Evolutionary conservation across 2,888 invertebrate genomes (phyloP).

Genomic region (Melanophora roralis): DNA sequence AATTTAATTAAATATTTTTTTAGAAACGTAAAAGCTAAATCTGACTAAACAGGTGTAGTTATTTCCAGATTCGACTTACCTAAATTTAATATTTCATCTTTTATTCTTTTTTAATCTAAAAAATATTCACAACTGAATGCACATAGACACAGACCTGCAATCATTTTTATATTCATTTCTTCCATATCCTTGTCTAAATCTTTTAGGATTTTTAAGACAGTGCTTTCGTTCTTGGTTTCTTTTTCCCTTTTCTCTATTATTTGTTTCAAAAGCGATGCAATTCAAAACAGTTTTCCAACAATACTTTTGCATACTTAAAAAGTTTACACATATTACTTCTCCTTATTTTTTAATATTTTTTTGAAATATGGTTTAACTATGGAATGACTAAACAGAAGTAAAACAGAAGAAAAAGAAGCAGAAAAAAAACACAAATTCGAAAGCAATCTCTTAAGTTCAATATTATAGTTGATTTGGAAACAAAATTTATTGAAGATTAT

Average conservation of each 20-base stretch:
- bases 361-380: not conserved
- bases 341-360: not conserved
- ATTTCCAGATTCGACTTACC: too few species aligned
- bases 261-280: not conserved
- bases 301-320: conserved; percentile 11
- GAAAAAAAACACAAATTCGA: not conserved
- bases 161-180: not conserved
- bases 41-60: too few species aligned
- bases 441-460: conserved; percentile 11
- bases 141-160: not conserved
- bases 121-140: not conserved
- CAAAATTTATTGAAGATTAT: conserved; percentile 18
- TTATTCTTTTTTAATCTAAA: too few species aligned
- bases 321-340: not conserved
- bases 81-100: too few species aligned
- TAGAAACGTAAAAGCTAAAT: too few species aligned
- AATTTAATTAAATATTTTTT: too few species aligned
- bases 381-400: not conserved
- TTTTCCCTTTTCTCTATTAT: not conserved
- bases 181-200: conserved; percentile 10
- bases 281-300: not conserved
- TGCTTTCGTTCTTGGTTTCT: too few species aligned
- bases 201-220: conserved; percentile 4
- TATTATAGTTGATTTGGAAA: conserved; percentile 9
- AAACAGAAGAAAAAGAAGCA: not conserved